Percentiles rank a stretch among this genome's conserved stretches.
phyloP scores from a whole-genome alignment of 2,113 vertebrate species.

The Scomber japonicus region DNA sequence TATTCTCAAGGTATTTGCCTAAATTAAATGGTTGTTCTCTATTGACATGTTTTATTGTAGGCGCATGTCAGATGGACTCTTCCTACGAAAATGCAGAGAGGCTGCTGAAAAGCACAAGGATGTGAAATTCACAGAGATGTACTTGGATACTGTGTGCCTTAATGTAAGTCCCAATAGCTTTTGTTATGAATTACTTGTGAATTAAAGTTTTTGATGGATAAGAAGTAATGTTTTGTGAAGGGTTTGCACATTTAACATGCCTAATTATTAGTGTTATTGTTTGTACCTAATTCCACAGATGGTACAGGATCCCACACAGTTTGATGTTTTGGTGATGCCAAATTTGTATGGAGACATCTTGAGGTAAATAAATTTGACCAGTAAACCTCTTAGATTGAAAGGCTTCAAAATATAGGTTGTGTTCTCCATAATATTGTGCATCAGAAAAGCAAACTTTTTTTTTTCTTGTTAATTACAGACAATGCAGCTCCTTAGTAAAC shows the following conservation, averaged over 20 bases:
- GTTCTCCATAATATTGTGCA: not conserved
- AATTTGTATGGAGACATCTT: slow-evolving; percentile 97
- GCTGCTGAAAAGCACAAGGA: slow-evolving; percentile 97
- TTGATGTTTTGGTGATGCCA: slow-evolving; percentile 98
- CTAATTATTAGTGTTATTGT: not conserved
- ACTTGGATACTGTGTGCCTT: slow-evolving; percentile 96
- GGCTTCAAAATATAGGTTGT: no score
- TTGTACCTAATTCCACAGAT: slow-evolving; percentile 84
- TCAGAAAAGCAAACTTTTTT: no score
- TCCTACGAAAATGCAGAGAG: slow-evolving; percentile 95
- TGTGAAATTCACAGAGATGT: slow-evolving; percentile 98
- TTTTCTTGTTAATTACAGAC: no score
- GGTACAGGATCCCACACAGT: slow-evolving; percentile 96
- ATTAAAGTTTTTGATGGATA: not conserved
- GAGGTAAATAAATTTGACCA: slow-evolving; percentile 82
- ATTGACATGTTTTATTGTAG: slow-evolving; percentile 73
- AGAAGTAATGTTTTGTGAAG: not conserved
- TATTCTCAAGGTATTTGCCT: not conserved
- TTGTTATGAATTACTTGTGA: not conserved
- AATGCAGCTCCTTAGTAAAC: not conserved
- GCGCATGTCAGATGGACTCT: slow-evolving; percentile 98
- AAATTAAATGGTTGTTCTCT: slow-evolving; percentile 16
- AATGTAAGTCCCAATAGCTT: slow-evolving; percentile 86
- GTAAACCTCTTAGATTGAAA: no score
- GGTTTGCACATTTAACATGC: not conserved